Conservation (phyloP, 2,113 vertebrate species). For the Catharus bicknelli region DNA sequence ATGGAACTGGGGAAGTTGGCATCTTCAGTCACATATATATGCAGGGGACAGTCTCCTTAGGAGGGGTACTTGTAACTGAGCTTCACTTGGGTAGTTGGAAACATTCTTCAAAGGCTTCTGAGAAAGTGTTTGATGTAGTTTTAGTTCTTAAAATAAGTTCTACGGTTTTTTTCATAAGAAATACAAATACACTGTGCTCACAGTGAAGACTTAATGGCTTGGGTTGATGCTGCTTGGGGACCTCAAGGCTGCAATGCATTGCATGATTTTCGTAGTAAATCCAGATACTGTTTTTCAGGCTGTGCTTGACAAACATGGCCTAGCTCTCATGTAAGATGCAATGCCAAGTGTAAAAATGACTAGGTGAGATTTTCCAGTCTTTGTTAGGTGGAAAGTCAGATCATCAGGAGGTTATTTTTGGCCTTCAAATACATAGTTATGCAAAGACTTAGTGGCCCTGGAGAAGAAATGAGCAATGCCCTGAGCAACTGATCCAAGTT, state of each 20-base stretch:
- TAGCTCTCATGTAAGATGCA: neutral
- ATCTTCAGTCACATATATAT: neutral
- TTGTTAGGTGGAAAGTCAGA: constrained; percentile 43
- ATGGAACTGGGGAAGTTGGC: neutral
- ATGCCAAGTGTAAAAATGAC: constrained; percentile 16
- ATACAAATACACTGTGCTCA: neutral
- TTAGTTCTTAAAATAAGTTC: neutral
- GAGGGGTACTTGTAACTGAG: neutral
- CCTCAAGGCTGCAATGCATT: neutral
- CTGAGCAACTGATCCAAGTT: neutral
- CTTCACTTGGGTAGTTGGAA: neutral
- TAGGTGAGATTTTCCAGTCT: constrained; percentile 55
- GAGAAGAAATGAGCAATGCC: constrained; percentile 21
- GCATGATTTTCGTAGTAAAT: neutral
- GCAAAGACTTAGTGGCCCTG: neutral
- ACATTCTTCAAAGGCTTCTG: constrained; percentile 17
- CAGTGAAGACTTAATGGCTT: neutral
- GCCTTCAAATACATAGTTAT: constrained; percentile 2
- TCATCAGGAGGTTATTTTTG: constrained; percentile 33
- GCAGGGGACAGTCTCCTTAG: neutral
- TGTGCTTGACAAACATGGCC: neutral
- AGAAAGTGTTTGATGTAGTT: constrained; percentile 2
- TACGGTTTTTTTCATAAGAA: neutral
- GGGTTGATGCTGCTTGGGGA: neutral
- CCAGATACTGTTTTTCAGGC: neutral